Evolutionary conservation across 2,113 vertebrate genomes (phyloP).

Genomic region (Globicephala melas): DNA sequence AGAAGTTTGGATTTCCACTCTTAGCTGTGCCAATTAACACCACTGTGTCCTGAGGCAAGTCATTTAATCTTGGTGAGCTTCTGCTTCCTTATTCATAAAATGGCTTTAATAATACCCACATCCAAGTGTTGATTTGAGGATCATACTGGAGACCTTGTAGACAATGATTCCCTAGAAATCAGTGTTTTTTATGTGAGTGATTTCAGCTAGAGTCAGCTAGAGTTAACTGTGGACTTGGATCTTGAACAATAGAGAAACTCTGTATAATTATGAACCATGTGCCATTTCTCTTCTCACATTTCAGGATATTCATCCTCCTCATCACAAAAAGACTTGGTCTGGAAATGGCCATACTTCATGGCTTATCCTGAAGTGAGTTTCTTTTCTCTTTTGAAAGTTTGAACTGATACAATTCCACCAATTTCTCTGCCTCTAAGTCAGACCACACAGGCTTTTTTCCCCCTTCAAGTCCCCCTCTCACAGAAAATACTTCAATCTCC

Average conservation of each 20-base stretch:
- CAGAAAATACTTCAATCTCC: conserved; percentile 62
- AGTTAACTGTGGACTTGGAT: background rate
- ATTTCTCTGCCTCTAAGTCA: conserved; percentile 44
- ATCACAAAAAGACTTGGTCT: conserved; percentile 30
- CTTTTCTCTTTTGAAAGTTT: conserved; percentile 25
- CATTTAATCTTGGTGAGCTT: background rate
- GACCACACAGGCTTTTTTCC: background rate
- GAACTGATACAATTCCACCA: conserved; percentile 16
- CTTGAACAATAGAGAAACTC: background rate
- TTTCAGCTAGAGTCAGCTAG: background rate
- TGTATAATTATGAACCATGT: background rate
- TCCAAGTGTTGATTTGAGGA: background rate
- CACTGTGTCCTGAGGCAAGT: background rate
- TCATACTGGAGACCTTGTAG: background rate
- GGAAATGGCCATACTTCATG: conserved; percentile 36
- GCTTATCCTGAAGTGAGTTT: background rate
- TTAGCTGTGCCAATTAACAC: background rate
- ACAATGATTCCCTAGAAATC: background rate
- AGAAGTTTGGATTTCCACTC: background rate
- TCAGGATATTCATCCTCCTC: conserved; percentile 33
- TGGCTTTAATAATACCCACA: background rate
- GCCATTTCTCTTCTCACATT: background rate
- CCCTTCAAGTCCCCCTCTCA: conserved; percentile 45
- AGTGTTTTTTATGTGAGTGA: background rate
- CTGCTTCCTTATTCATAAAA: background rate